These are phyloP conservation scores for Arvicanthis niloticus DNA, from an alignment of 2,113 vertebrate species.

Conservation along the genomic window DNA sequence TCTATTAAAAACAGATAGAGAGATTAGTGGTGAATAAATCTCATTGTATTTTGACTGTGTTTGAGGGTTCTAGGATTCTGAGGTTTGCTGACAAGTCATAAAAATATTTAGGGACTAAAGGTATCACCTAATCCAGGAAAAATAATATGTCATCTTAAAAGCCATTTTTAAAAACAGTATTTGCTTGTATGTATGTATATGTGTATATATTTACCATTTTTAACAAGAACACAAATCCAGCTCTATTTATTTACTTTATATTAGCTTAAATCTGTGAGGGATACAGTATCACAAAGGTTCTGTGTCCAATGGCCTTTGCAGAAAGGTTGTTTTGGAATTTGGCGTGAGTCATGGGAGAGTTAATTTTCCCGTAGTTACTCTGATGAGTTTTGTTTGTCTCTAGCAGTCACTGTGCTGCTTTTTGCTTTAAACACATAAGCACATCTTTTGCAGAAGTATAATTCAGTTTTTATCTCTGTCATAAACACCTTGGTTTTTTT, in stretches of 20 bases:
- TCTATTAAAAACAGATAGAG: constrained; percentile 73
- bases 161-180: not conserved
- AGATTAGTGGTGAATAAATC: constrained; percentile 65
- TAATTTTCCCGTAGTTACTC: not conserved
- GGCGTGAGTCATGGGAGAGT: not conserved
- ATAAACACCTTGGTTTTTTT: not conserved
- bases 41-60: constrained; percentile 54
- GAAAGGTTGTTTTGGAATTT: not conserved
- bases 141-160: not conserved
- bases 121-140: not conserved
- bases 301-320: not conserved
- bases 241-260: not conserved
- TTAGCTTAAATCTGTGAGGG: not conserved
- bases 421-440: not conserved
- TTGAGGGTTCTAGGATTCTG: not conserved
- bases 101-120: not conserved
- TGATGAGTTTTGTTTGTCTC: not conserved
- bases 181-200: not conserved
- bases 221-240: not conserved
- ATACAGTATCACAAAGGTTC: not conserved
- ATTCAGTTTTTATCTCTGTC: not conserved
- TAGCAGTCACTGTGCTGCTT: not conserved
- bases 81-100: not conserved
- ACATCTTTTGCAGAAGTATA: not conserved
- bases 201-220: not conserved